phyloP scores from a whole-genome alignment of 2,113 vertebrate genomes.

The Cranoglanis bouderius region DNA sequence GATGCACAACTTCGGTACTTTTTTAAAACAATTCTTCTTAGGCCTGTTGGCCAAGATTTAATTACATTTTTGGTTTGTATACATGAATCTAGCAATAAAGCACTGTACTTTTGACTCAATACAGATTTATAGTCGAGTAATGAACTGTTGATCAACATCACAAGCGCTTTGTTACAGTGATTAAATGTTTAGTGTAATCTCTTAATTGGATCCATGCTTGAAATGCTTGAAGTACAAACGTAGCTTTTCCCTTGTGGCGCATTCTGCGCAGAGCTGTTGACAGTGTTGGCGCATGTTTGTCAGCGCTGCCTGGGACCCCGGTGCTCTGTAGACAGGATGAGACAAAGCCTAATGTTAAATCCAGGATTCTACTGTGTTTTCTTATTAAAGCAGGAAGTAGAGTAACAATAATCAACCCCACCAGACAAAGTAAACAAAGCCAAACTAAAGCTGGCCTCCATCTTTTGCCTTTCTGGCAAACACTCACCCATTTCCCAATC shows the following conservation, averaged over 20 bases:
- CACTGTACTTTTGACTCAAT: neutral
- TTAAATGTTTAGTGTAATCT: slow-evolving; percentile 34
- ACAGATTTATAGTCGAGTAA: neutral
- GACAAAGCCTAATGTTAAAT: slow-evolving; percentile 21
- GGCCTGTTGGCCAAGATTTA: slow-evolving; percentile 20
- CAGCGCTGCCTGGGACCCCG: slow-evolving; percentile 8
- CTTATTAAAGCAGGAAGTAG: slow-evolving; percentile 47
- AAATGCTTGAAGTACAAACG: slow-evolving; percentile 25
- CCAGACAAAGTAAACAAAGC: slow-evolving; percentile 38
- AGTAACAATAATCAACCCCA: slow-evolving; percentile 46
- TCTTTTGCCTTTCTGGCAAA: slow-evolving; percentile 26
- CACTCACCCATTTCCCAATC: neutral
- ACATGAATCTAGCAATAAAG: neutral
- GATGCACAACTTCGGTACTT: slow-evolving; percentile 39
- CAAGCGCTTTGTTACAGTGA: neutral
- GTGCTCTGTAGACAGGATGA: slow-evolving; percentile 43
- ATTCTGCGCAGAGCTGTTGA: slow-evolving; percentile 29
- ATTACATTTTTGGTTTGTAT: slow-evolving; percentile 2
- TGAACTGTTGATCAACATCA: slow-evolving; percentile 11
- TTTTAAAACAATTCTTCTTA: slow-evolving; percentile 44
- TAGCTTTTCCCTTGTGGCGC: neutral
- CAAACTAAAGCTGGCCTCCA: slow-evolving; percentile 18
- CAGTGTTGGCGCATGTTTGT: slow-evolving; percentile 34
- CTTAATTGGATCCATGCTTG: slow-evolving; percentile 40
- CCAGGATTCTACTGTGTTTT: slow-evolving; percentile 34